Evolutionary conservation across 2,113 vertebrate genomes (phyloP).

Genomic region (Urocynchramus pylzowi): DNA sequence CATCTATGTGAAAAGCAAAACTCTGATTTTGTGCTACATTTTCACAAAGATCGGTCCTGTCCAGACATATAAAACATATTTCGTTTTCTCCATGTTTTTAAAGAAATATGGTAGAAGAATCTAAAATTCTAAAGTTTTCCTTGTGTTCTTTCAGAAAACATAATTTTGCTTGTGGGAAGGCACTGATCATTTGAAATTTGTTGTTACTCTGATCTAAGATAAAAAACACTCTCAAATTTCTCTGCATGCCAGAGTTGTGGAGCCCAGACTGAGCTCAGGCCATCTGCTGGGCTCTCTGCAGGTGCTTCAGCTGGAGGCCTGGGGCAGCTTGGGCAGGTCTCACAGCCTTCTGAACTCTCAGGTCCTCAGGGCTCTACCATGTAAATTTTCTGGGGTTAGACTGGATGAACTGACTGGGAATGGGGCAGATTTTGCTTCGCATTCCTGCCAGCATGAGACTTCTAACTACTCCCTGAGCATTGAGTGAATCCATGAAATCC

Average conservation of each 20-base stretch:
- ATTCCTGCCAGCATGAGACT: not conserved
- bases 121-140: not conserved
- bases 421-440: not conserved
- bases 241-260: rapidly evolving
- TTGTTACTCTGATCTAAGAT: not conserved
- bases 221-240: not conserved
- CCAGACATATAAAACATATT: not conserved
- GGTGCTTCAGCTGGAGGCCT: not conserved
- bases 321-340: rapidly evolving
- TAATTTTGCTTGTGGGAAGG: not conserved
- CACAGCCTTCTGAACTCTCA: not conserved
- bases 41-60: not conserved
- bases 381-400: not conserved
- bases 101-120: not conserved
- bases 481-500: not conserved
- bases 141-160: not conserved
- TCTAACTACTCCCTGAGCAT: not conserved
- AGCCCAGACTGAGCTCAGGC: not conserved
- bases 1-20: not conserved
- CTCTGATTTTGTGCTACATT: not conserved
- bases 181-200: not conserved
- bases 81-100: not conserved
- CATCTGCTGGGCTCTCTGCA: not conserved
- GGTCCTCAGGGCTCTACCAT: not conserved
- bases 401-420: not conserved